phyloP scores from a whole-genome alignment of 2,888 invertebrate genomes.

The Beris chalybata region DNA sequence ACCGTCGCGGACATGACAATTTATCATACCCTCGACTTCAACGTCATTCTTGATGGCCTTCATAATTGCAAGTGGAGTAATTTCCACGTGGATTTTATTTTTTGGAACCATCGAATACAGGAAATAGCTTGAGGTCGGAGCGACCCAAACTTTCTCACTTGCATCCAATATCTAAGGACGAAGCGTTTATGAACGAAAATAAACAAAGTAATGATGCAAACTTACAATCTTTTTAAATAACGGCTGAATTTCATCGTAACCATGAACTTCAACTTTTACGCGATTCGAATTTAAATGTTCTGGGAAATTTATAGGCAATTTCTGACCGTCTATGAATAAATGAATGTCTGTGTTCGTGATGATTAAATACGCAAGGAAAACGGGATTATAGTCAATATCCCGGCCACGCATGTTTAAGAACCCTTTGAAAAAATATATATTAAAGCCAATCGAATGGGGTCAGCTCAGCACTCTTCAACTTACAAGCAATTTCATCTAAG shows the following conservation, averaged over 20 bases:
- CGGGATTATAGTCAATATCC: constrained; percentile 91
- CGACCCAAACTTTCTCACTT: constrained; percentile 61
- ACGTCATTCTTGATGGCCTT: constrained; percentile 86
- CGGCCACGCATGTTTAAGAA: constrained; percentile 88
- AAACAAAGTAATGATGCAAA: constrained; percentile 23
- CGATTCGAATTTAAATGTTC: constrained; percentile 63
- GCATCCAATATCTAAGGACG: constrained; percentile 36
- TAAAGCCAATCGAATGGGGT: constrained; percentile 9
- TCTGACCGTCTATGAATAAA: constrained; percentile 66
- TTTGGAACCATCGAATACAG: constrained; percentile 52
- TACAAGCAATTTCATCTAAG: constrained; percentile 88
- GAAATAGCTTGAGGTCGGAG: constrained; percentile 61
- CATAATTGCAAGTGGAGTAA: constrained; percentile 78
- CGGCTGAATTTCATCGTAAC: constrained; percentile 60
- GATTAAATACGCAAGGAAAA: constrained; percentile 77
- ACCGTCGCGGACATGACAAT: constrained; percentile 84
- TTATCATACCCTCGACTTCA: constrained; percentile 79
- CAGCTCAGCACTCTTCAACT: constrained; percentile 47
- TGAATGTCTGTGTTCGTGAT: constrained; percentile 62
- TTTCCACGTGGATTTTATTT: constrained; percentile 48
- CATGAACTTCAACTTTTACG: constrained; percentile 58
- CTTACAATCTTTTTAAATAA: constrained; percentile 55
- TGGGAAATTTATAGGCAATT: constrained; percentile 60
- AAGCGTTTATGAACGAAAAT: neutral
- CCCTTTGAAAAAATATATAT: constrained; percentile 58